Base-by-base conservation (phyloP, 1,140 invertebrate species). In the Euglossa dilemma region DNA sequence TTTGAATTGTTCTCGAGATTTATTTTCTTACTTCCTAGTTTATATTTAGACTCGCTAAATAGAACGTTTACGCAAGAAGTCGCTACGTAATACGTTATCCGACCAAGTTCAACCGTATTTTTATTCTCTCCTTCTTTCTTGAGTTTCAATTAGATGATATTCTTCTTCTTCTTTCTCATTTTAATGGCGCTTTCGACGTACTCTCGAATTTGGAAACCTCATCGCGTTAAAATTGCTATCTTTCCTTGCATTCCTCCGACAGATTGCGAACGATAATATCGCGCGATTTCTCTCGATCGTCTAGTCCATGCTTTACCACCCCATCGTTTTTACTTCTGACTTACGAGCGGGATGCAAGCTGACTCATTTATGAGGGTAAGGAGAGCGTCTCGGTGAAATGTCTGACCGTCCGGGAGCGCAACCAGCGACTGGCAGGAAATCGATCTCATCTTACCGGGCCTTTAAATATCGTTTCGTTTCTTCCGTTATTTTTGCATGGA, bases 291-390 rank as follows among this genome's bases (percentile, higher is more conserved):
- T 20, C 45, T 23, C 28, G 23, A 52, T 12, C 16, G 28, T n/a
- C 28, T n/a, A 52, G 2, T 20, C 45, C 28, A 47, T 74, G 70
- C 69, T 85, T 85, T 81, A 84, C 59, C 64, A 80, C 50, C 81
- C 5, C 6, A 16, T 23, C 64, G 54, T 87, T 87, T 87, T 87
- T 87, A 85, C 84, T 87, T 75, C 81, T 84, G 72, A 87, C 72
- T 84, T 84, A 87, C 57, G 45, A 52, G 28, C 54, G 18, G 77
- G 50, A 43, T 73, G 85, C 56, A 36, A 36, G 73, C 79, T 87
- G 86, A 87, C 70, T 87, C 82, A 87, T 87, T 87, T 87, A 87
- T 87, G 86, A 85, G 73, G 80, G 54, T 36, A 45, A 50, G 75
- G 28, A 45, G 57, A 61, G 18, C 72, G 64, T 61, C 59, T 80